A percentile compares a stretch with the other conserved stretches of the same genome.
Evolutionary conservation across 2,113 vertebrate species (phyloP).

Genomic region (Andinoacara biseriatus): DNA sequence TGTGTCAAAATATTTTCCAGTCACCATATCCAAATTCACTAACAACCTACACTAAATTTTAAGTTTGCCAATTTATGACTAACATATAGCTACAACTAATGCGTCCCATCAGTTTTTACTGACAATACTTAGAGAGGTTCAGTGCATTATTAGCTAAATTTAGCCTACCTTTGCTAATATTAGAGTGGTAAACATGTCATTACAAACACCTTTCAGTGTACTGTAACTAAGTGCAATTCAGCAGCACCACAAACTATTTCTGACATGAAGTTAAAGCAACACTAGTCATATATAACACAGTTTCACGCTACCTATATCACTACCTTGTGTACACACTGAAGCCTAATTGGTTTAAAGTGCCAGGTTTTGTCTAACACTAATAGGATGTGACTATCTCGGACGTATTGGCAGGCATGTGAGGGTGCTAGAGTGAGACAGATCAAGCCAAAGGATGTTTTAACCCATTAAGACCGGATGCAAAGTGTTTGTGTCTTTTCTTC

Average conservation of each 20-base stretch:
- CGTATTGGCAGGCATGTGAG: conserved; percentile 22
- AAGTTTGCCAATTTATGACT: background rate
- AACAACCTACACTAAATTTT: background rate
- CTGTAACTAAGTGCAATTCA: background rate
- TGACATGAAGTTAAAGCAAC: background rate
- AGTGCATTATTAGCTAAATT: background rate
- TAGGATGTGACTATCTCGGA: conserved; percentile 64
- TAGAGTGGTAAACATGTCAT: background rate
- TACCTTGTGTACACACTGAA: background rate
- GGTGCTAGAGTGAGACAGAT: conserved; percentile 11
- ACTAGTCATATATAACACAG: background rate
- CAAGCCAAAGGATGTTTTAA: conserved; percentile 4
- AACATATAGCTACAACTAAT: background rate
- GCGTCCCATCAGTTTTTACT: background rate
- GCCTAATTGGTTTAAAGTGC: conserved; percentile 65
- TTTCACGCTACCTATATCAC: background rate
- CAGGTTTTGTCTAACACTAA: conserved; percentile 57
- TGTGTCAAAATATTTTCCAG: background rate
- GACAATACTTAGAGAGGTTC: background rate
- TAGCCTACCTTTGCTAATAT: background rate
- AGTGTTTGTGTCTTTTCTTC: background rate
- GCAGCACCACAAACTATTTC: background rate
- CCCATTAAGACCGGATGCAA: background rate
- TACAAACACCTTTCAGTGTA: background rate
- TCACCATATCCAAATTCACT: too few species aligned